Evolutionary conservation across 2,113 vertebrate species (phyloP), one percentile per base, ranked within the genome.

Genomic region (Anas platyrhynchos): DNA sequence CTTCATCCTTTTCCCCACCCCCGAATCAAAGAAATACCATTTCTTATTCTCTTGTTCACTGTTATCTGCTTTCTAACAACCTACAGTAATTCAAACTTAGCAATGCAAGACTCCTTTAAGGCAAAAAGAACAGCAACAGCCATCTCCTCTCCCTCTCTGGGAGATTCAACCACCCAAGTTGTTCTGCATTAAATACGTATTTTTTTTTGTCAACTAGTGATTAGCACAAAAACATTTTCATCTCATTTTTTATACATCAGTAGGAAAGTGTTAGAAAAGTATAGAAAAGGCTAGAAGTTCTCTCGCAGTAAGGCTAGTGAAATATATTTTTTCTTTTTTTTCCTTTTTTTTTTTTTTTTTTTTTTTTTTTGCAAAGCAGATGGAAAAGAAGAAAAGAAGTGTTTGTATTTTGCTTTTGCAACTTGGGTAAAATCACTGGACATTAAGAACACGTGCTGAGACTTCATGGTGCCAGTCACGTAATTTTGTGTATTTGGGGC

Each of bases 391-490:
- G 91, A 83, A 96, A 96, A 89, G 66, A 96, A 97, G 97, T 86
- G 72, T 94, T 87, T 92, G 48, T 89, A 86, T 85, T 96, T 97
- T 94, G 89, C 86, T 97, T 97, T 96, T 83, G 88, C 91, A 96
- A 97, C 93, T 92, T 89, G 97, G 85, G 92, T 84, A 89, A 94
- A 95, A 97, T 98, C 99, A 99, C 98, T 99, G 98, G 92, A 99
- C 99, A 96, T 99, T 99, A 97, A 99, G 99, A 97, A 99, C 98
- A 97, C 98, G 99, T 97, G 99, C 99, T 96, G 99, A 99, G 98
- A 99, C 99, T 95, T 98, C 99, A 90, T 99, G 99, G 98, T 99
- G 99, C 99, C 99, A 99, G 98, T 99, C 98, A 97, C 99, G 99
- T 98, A 99, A 99, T 97, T 99, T 98, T 97, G 98, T 98, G 92